Evolutionary conservation across 2,797 vertebrate species (phyloP).

Genomic region (Pseudomugil gertrudae): DNA sequence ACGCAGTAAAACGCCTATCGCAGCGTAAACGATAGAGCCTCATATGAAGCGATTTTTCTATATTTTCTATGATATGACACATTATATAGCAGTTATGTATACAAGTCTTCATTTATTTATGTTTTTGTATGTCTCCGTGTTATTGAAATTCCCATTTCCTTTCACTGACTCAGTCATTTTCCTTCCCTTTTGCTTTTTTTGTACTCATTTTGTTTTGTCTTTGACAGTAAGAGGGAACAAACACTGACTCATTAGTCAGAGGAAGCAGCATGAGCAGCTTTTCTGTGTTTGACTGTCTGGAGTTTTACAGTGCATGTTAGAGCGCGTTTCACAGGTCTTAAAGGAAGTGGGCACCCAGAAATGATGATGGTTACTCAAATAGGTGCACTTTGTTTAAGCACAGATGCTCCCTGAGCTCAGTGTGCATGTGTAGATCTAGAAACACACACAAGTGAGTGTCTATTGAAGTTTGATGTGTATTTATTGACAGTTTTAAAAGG

Average conservation of each 20-base stretch:
- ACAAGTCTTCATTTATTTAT: too few species aligned
- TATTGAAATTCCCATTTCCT: not conserved
- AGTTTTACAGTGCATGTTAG: not conserved
- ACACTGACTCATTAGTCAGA: conserved; percentile 20
- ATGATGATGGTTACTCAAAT: conserved; percentile 15
- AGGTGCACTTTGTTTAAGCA: conserved; percentile 7
- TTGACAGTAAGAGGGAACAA: conserved; percentile 5
- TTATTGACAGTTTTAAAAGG: not conserved
- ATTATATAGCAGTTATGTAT: too few species aligned
- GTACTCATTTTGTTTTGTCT: conserved; percentile 30
- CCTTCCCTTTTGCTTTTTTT: conserved; percentile 9
- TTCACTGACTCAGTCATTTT: not conserved
- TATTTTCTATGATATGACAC: too few species aligned
- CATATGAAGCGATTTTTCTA: too few species aligned
- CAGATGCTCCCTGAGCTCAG: conserved; percentile 52
- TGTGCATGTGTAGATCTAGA: not conserved
- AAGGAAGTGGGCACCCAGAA: conserved; percentile 45
- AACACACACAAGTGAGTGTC: not conserved
- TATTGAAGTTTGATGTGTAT: not conserved
- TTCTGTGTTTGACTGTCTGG: conserved; percentile 3
- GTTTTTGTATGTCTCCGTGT: not conserved
- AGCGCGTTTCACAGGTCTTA: conserved; percentile 3
- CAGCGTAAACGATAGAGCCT: too few species aligned
- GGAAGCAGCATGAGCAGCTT: conserved; percentile 14
- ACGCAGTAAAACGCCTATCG: too few species aligned